Base-by-base conservation (phyloP, 2,113 vertebrate genomes). In the Thymallus thymallus region DNA sequence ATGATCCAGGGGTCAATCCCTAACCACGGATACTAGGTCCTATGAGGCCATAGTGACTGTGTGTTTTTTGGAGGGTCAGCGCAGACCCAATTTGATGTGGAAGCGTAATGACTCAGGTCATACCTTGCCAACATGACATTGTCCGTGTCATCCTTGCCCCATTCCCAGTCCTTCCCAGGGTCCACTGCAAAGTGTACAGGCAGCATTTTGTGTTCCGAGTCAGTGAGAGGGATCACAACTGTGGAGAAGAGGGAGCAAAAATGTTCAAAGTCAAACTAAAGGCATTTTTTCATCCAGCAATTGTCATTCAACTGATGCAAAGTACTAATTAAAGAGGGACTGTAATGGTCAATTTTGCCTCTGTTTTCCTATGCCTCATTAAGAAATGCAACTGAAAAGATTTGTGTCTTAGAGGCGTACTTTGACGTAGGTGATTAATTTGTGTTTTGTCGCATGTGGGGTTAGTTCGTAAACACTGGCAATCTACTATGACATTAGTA, bases 181-280 rank as follows among this genome's bases (percentile, higher is more conserved):
- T 99, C 97, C 87, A 99, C 96, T 0, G 97, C 96, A 2, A 98
- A 99, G 88, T 99, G 97, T 79, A 99, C 91, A 0, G 97, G 96
- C n/a, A 99, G 92, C 92, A 99, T 92, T 84, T 97, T 98, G 91
- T 98, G 95, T 82, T 98, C 96, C 0, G 96, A 97, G 87, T 99
- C 97, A 0, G 94, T 98, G 85, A 99, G 94, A 1, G 97, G 97
- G 83, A 99, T 97, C 87, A 99, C 96, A 7, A 96, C 97, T 96
- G 91, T 20, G 5, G 51, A 74, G 69, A 3, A 29, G 35, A 61
- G 0, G 2, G 67, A 18, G 20, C 26, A 74, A 35, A 48, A 29
- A 3, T 7, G 1, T 12, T 68, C 6, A 23, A 51, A 14, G 46
- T 51, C 0, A 23, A 51, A 5, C 1, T 51, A 14, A 51, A 18